phyloP scores from a whole-genome alignment of 2,888 invertebrate species.

The Mystacides longicornis region DNA sequence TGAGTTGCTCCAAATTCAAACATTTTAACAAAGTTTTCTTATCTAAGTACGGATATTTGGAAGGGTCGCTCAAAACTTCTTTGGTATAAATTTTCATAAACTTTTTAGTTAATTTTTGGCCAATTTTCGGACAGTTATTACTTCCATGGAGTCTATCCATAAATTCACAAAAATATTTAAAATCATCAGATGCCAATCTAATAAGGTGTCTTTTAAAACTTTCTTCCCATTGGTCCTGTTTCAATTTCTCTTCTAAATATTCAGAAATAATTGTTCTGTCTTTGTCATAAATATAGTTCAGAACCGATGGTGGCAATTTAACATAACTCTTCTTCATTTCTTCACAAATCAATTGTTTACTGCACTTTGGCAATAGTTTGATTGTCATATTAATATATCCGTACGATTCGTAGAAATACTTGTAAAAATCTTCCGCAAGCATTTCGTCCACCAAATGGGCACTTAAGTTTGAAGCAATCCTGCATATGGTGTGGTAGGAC shows the following conservation, averaged over 20 bases:
- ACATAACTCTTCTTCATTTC: conserved; percentile 3
- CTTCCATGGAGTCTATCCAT: not conserved
- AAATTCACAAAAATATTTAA: conserved; percentile 12
- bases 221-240: not conserved
- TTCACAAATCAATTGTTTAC: conserved; percentile 27
- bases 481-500: conserved; percentile 29
- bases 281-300: conserved; percentile 18
- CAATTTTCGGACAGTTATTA: not conserved
- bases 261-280: conserved; percentile 30
- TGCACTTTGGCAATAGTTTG: conserved; percentile 30
- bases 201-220: conserved; percentile 5
- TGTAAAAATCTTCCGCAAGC: conserved; percentile 31
- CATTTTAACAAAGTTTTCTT: conserved; percentile 6
- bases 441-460: conserved; percentile 26
- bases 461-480: conserved; percentile 29
- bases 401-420: conserved; percentile 24
- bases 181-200: conserved; percentile 11
- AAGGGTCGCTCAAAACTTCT: not conserved
- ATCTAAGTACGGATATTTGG: conserved; percentile 1
- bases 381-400: conserved; percentile 27
- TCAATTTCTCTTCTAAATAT: conserved; percentile 29
- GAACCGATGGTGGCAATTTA: not conserved
- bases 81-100: conserved; percentile 3
- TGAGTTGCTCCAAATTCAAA: conserved; percentile 17
- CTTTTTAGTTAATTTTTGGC: not conserved